Evolutionary conservation across 2,113 vertebrate species (phyloP), one percentile per base, ranked within the genome.

Genomic region (Brienomyrus longianalis): DNA sequence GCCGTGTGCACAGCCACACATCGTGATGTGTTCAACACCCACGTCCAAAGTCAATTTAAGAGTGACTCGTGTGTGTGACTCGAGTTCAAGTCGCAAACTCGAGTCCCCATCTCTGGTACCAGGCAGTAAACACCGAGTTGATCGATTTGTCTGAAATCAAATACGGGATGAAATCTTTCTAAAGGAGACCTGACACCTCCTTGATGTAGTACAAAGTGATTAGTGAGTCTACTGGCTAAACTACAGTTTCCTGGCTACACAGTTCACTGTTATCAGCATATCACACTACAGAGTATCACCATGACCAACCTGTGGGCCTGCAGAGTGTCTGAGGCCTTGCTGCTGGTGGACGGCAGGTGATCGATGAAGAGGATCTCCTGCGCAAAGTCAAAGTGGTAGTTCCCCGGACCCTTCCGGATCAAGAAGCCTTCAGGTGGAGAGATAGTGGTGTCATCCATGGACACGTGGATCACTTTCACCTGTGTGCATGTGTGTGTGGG

Each of bases 361-460:
- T 99, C 97, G 19, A 97, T 90, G 88, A 99, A 99, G 89, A 99
- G 96, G 93, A 99, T 96, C 94, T 99, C 98, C 89, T 99, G 98
- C 59, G 98, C 97, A 90, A 99, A 99, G 94, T 99, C 98, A 89
- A 99, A 99, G 94, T 99, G 98, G 92, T 98, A 99, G 93, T 98
- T 97, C 88, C 98, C 98, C 0, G 96, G 97, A 62, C 98, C 98
- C 93, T 99, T 99, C 91, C 98, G 96, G 93, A 99, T 94, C 9
- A 99, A 97, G 90, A 99, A 99, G 23, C 98, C 98, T 15, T 96
- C 97, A 0, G 90, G 80, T 0, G 98, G 98, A 23, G 98, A 99
- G 92, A 99, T 92, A 56, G 93, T 91, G 43, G 94, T 92, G 83
- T 97, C 95, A 3, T 99, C 98, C 94, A 99, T 89, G 19, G 93